Evolutionary conservation across 2,797 vertebrate genomes (phyloP), one percentile per base, ranked within the genome.

Genomic region (Sebastes glaucus): DNA sequence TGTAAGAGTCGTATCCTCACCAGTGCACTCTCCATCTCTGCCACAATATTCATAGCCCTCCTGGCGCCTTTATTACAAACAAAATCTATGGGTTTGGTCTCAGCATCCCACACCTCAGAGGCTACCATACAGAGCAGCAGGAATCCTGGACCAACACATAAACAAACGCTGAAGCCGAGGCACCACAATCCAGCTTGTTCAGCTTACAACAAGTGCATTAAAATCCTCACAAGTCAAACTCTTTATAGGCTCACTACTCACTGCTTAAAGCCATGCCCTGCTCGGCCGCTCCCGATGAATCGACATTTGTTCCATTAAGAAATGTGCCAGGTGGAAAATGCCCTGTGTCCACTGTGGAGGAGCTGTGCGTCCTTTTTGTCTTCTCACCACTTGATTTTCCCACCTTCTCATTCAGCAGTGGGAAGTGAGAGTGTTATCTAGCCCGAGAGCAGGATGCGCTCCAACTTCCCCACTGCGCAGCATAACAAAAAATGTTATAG

Each of bases 221-320:
- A 62, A 84, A 77, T 53, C 38, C 61, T 63, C 20, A 49, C 25
- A 53, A 71, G 27, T 61, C 11, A 77, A 67, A 73, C 14, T 25
- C 78, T 62, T 46, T 1, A 38, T 14, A 32, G 42, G 32, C 56
- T 42, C 42, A 23, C 28, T 93, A 93, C 92, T 94, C 88, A 93
- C 94, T 93, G 86, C 88, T 93, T 88, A 94, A 92, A 90, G 93
- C 93, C 94, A 93, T 94, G 90, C 90, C 92, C 91, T 63, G 84
- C 81, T 87, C 20, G 82, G 87, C 88, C 27, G 62, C 82, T 83
- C 79, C 72, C 27, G 56, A 74, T 83, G 76, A 81, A 70, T 85
- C 77, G 77, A 73, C 89, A 90, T 95, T 87, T 88, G 92, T 84
- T 89, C 88, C 90, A 93, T 95, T 86, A 81, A 92, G 88, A 83